These are phyloP conservation scores for Parazoanthus darwini DNA, from an alignment of 92 coral and sea anemone species.

Conservation along the genomic window DNA sequence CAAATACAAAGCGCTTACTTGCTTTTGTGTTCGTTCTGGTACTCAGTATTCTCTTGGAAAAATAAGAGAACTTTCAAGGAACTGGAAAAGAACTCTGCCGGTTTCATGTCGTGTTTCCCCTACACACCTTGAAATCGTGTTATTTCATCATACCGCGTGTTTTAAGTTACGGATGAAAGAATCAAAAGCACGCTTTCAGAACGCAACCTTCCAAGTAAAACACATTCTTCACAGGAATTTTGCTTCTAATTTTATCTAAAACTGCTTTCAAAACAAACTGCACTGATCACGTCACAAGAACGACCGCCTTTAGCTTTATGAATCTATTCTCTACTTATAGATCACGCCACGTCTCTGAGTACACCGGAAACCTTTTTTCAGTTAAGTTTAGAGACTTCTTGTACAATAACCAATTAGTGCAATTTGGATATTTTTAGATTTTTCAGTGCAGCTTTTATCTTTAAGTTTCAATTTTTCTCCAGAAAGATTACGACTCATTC, in stretches of 20 bases:
- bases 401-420: background rate
- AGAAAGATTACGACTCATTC: background rate
- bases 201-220: too few relatives aligned
- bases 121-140: background rate
- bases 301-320: background rate
- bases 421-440: background rate
- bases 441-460: background rate
- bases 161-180: too few relatives aligned
- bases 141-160: too few relatives aligned
- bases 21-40: too few relatives aligned
- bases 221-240: background rate
- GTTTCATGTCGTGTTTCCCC: too few relatives aligned
- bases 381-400: background rate
- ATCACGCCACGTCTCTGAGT: background rate
- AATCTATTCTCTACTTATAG: background rate
- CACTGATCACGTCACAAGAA: background rate
- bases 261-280: background rate
- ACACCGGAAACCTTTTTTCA: background rate
- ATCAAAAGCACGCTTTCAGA: background rate
- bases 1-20: too few relatives aligned
- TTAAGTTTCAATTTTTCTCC: background rate
- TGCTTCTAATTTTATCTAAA: too few relatives aligned
- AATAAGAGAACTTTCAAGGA: too few relatives aligned
- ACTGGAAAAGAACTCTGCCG: too few relatives aligned
- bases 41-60: too few relatives aligned